These are phyloP conservation scores for Gerris buenoi DNA, from an alignment of 1,140 invertebrate genomes.

Conservation along the genomic window DNA sequence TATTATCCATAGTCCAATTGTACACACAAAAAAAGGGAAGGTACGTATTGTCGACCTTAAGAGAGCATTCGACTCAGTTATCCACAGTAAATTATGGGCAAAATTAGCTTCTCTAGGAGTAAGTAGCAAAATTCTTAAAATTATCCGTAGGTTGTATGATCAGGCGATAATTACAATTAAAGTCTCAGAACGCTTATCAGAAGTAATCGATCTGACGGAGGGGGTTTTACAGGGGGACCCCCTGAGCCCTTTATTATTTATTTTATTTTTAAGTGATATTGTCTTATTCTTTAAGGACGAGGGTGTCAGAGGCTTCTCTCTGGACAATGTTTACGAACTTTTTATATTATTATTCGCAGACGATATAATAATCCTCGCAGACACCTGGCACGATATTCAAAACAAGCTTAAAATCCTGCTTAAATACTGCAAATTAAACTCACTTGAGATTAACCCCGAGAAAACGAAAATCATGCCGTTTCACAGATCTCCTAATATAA, in stretches of 20 bases:
- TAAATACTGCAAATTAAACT: background rate
- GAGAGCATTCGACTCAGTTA: background rate
- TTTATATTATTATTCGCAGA: background rate
- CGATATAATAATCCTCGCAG: background rate
- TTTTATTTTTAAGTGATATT: background rate
- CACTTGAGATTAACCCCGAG: background rate
- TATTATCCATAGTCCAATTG: background rate
- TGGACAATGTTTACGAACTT: background rate
- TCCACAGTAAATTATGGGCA: background rate
- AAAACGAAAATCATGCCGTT: background rate
- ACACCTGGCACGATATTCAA: background rate
- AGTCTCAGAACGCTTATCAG: background rate
- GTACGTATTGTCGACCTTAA: background rate
- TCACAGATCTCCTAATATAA: background rate
- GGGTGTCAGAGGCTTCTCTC: background rate
- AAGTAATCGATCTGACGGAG: background rate
- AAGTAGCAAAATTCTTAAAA: background rate
- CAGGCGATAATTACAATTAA: background rate
- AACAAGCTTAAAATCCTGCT: background rate
- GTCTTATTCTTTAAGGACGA: background rate
- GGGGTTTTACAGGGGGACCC: background rate
- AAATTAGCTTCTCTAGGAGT: background rate
- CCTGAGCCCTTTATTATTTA: background rate
- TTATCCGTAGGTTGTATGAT: background rate
- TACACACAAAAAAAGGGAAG: background rate